Evolutionary conservation across 2,888 invertebrate genomes (phyloP).

Genomic region (Gisinianus flammeolus): DNA sequence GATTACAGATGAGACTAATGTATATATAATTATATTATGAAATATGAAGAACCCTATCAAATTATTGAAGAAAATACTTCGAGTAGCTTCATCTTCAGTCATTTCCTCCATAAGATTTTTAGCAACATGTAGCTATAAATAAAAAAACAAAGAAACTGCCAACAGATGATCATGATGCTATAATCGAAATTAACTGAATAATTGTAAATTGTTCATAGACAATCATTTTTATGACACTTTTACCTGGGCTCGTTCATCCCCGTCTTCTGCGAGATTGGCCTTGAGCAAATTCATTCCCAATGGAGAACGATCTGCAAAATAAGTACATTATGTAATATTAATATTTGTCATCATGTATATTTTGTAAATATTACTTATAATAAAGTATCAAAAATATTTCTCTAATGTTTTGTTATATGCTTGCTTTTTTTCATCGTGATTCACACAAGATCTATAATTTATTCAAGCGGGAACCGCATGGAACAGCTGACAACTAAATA

Average conservation of each 20-base stretch:
- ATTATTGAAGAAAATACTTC: too few relatives aligned
- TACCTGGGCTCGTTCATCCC: constrained; percentile 87
- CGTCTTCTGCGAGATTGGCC: constrained; percentile 75
- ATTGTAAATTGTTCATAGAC: background rate
- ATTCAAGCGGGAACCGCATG: background rate
- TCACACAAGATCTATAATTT: background rate
- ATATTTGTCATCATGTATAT: too few relatives aligned
- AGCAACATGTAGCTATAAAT: too few relatives aligned
- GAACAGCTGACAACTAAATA: background rate
- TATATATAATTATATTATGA: too few relatives aligned
- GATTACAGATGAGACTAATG: too few relatives aligned
- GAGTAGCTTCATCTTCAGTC: too few relatives aligned
- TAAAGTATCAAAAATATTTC: background rate
- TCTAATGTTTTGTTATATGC: background rate
- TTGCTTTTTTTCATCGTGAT: background rate
- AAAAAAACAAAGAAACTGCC: too few relatives aligned
- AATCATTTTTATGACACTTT: constrained; percentile 76
- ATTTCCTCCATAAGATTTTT: too few relatives aligned
- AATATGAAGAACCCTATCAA: too few relatives aligned
- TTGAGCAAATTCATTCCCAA: constrained; percentile 59
- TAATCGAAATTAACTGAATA: background rate
- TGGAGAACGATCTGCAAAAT: constrained; percentile 58
- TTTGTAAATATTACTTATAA: too few relatives aligned
- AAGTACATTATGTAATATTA: too few relatives aligned
- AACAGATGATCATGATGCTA: background rate